These are phyloP conservation scores for Delichon dasypus DNA, from an alignment of 2,797 vertebrate species.

Conservation along the genomic window DNA sequence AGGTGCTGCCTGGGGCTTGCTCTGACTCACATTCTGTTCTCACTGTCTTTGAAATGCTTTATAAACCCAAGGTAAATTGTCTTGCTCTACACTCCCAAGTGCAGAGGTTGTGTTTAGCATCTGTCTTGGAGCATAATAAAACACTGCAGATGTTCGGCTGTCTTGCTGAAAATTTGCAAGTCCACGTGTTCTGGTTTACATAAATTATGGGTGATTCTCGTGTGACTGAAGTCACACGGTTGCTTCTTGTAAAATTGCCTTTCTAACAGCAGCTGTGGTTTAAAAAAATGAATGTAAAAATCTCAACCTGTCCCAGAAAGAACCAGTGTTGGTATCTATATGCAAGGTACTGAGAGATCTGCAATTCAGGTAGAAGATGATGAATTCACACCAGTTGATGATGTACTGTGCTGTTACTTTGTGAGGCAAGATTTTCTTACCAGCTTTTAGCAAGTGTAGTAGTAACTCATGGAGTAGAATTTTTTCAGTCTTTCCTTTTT, in stretches of 20 bases:
- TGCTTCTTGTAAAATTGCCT: not conserved
- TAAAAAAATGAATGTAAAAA: not conserved
- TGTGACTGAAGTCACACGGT: not conserved
- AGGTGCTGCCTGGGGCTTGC: constrained; percentile 38
- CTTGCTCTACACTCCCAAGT: not conserved
- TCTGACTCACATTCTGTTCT: not conserved
- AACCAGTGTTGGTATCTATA: accelerated
- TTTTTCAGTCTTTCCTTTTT: not conserved
- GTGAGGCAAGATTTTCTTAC: not conserved
- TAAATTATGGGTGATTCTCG: not conserved
- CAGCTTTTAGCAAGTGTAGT: not conserved
- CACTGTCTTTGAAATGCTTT: not conserved
- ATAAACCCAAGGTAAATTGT: not conserved
- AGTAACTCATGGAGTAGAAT: not conserved
- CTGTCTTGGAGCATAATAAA: not conserved
- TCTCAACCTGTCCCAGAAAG: not conserved
- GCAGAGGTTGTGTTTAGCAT: not conserved
- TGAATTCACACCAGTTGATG: not conserved
- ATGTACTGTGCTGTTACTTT: not conserved
- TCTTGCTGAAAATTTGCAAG: not conserved
- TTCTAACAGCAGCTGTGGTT: not conserved
- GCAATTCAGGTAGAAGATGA: not conserved
- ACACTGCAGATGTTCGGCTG: not conserved
- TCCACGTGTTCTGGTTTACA: not conserved
- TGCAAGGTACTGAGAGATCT: not conserved